Percentiles rank a stretch among this genome's conserved stretches.
Evolutionary conservation across 35 echinoderm and acorn worm genomes (phyloP).

Genomic region (Ophioderma brevispina): DNA sequence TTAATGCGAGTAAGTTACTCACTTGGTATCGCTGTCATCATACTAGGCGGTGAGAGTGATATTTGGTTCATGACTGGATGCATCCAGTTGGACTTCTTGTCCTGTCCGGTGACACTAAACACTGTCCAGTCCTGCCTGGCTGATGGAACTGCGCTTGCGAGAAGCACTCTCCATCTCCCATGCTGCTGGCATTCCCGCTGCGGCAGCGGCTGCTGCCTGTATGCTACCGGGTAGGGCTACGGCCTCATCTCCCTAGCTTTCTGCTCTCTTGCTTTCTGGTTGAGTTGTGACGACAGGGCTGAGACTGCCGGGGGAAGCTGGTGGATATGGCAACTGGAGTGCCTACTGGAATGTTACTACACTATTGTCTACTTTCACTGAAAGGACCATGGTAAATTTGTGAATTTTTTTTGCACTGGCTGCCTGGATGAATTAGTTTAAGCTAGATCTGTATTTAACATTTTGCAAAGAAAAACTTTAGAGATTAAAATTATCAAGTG

Average conservation of each 20-base stretch:
- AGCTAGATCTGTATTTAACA: neutral
- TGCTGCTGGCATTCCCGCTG: neutral
- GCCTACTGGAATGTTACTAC: conserved; percentile 46
- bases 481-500: too few relatives aligned
- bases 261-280: neutral
- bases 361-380: conserved; percentile 60
- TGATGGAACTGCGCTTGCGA: conserved; percentile 20
- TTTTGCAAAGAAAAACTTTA: too few relatives aligned
- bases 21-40: conserved; percentile 37
- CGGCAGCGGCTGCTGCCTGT: neutral
- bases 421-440: neutral
- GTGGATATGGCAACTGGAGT: conserved; percentile 66
- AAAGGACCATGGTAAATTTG: too few relatives aligned
- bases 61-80: conserved; percentile 35
- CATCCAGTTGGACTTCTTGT: neutral
- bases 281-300: conserved; percentile 48
- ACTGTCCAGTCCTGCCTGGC: conserved; percentile 18
- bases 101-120: neutral
- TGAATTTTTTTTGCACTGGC: too few relatives aligned
- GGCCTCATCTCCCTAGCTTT: conserved; percentile 17
- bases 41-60: conserved; percentile 18
- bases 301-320: conserved; percentile 63
- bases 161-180: neutral
- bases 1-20: too few relatives aligned
- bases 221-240: neutral